Conservation (phyloP, 1,140 invertebrate genomes). For the Nephotettix cincticeps region DNA sequence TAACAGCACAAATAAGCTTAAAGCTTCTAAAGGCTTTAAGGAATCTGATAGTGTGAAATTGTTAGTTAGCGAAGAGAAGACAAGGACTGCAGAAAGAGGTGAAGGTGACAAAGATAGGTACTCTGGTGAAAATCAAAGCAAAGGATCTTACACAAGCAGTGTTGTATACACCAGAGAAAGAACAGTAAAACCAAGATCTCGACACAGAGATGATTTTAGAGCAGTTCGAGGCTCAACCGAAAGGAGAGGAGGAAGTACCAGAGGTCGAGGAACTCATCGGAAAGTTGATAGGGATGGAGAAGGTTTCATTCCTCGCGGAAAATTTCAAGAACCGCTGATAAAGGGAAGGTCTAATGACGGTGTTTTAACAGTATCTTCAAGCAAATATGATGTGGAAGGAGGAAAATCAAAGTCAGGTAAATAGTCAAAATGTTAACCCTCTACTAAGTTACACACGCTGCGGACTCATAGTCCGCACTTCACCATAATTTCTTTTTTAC, state of each 20-base stretch:
- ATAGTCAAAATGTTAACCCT: too few relatives aligned
- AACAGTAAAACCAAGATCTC: slow-evolving; percentile 24
- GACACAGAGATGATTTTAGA: slow-evolving; percentile 32
- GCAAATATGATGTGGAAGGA: slow-evolving; percentile 22
- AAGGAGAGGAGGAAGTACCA: slow-evolving; percentile 18
- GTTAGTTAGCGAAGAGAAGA: slow-evolving; percentile 26
- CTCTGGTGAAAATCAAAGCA: slow-evolving; percentile 4
- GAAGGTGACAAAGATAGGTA: slow-evolving; percentile 28
- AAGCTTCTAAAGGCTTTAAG: slow-evolving; percentile 32
- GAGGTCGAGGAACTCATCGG: slow-evolving; percentile 22
- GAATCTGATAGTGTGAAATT: slow-evolving; percentile 26
- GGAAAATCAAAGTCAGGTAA: slow-evolving; percentile 27
- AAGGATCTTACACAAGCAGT: not conserved
- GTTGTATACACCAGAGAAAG: slow-evolving; percentile 2
- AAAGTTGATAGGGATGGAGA: slow-evolving; percentile 26
- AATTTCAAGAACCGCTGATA: slow-evolving; percentile 31
- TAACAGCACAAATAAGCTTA: slow-evolving; percentile 28
- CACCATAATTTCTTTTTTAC: too few relatives aligned
- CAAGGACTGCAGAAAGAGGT: slow-evolving; percentile 13
- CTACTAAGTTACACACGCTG: too few relatives aligned
- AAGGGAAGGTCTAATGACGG: slow-evolving; percentile 28
- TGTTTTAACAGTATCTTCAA: not conserved
- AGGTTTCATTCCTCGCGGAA: slow-evolving; percentile 19
- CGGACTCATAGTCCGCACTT: too few relatives aligned
- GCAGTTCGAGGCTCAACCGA: slow-evolving; percentile 18